Percentiles rank a stretch among this genome's conserved stretches.
Conservation (phyloP, 2,797 vertebrate genomes). For the Leptatherina wallacei region DNA sequence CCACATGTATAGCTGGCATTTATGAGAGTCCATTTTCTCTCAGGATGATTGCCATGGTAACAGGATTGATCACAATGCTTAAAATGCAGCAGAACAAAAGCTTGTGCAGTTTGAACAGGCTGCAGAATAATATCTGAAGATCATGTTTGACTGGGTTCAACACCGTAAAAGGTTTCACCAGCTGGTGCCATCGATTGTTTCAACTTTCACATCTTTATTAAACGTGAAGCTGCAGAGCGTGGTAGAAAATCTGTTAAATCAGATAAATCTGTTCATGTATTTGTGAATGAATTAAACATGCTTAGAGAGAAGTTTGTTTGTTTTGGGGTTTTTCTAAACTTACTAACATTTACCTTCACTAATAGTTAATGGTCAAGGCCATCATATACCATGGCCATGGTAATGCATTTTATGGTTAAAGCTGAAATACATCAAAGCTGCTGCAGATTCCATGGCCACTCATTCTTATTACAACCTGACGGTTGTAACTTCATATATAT, state of each 20-base stretch:
- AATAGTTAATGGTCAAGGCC: no score
- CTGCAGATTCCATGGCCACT: background rate
- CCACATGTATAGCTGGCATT: constrained; percentile 15
- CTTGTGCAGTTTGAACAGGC: background rate
- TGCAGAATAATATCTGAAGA: background rate
- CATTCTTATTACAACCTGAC: background rate
- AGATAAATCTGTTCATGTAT: no score
- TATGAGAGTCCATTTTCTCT: constrained; percentile 17
- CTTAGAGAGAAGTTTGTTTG: no score
- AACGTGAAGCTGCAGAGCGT: no score
- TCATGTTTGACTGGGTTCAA: background rate
- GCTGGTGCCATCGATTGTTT: background rate
- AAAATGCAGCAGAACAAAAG: constrained; percentile 35
- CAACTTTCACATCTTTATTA: background rate
- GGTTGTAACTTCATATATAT: background rate
- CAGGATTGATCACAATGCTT: constrained; percentile 35
- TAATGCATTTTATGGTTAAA: background rate
- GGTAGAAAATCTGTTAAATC: no score
- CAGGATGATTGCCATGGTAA: constrained; percentile 60
- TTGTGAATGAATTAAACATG: no score
- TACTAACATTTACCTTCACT: no score
- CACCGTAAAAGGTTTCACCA: background rate
- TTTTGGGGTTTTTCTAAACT: no score
- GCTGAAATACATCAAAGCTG: background rate
- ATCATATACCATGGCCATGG: background rate